A percentile compares a stretch with the other conserved stretches of the same genome.
These are phyloP conservation scores for Mesochorus sp. DNA, from an alignment of 2,888 invertebrate species.

Conservation along the genomic window DNA sequence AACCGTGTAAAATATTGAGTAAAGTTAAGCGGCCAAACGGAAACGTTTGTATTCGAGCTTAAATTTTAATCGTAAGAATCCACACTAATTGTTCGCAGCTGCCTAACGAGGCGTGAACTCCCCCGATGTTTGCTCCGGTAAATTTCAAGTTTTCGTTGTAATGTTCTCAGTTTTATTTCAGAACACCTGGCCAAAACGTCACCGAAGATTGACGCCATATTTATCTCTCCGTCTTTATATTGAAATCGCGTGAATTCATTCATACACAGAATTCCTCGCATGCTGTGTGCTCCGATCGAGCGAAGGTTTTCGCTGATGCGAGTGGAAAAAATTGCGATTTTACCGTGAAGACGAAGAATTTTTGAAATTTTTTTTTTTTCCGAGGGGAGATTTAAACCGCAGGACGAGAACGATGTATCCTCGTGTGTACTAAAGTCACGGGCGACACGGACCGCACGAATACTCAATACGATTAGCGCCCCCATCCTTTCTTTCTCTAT, in stretches of 20 bases:
- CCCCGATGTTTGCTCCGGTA: not conserved
- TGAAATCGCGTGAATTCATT: constrained; percentile 49
- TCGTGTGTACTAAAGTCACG: constrained; percentile 38
- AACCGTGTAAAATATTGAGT: too few relatives aligned
- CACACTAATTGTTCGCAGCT: constrained; percentile 43
- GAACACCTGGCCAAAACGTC: constrained; percentile 50
- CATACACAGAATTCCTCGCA: constrained; percentile 45
- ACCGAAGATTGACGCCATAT: constrained; percentile 1
- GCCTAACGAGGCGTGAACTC: constrained; percentile 51
- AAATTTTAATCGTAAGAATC: constrained; percentile 6
- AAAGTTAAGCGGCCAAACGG: not conserved
- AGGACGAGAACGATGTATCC: constrained; percentile 49
- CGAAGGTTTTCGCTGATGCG: constrained; percentile 26
- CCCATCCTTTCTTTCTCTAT: constrained; percentile 27
- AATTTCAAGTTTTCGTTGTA: constrained; percentile 18
- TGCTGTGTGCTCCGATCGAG: constrained; percentile 1
- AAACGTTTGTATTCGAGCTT: not conserved
- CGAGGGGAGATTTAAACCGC: constrained; percentile 26
- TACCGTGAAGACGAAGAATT: constrained; percentile 63
- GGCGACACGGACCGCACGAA: constrained; percentile 70
- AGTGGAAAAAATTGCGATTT: constrained; percentile 64
- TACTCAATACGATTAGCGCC: constrained; percentile 74
- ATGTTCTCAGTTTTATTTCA: constrained; percentile 8
- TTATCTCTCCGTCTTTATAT: not conserved
- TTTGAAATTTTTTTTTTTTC: constrained; percentile 31